phyloP scores from a whole-genome alignment of 1,140 invertebrate genomes.

The Pseudomyrmex dendroicus region DNA sequence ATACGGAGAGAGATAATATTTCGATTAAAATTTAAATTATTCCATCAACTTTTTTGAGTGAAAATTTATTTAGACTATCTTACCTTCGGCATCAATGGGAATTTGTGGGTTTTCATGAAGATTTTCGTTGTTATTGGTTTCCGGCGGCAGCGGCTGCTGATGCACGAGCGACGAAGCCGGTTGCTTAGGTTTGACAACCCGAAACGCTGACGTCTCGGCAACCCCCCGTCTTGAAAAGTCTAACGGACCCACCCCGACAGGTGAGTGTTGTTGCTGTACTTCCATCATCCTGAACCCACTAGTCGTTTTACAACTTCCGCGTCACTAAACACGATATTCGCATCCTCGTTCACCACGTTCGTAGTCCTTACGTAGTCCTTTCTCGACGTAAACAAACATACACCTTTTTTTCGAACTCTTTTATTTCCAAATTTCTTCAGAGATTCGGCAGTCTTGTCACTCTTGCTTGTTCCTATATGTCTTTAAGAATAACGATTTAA shows the following conservation, averaged over 20 bases:
- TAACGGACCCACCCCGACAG: constrained; percentile 83
- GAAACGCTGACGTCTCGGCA: constrained; percentile 83
- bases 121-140: constrained; percentile 82
- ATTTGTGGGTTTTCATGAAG: constrained; percentile 76
- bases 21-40: too few relatives aligned
- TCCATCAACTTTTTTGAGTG: too few relatives aligned
- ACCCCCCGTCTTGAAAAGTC: constrained; percentile 84
- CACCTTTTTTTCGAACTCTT: neutral
- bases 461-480: neutral
- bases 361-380: neutral
- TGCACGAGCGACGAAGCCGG: constrained; percentile 73
- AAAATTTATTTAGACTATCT: neutral
- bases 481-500: neutral
- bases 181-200: constrained; percentile 84
- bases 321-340: constrained; percentile 67
- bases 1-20: too few relatives aligned
- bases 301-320: constrained; percentile 53
- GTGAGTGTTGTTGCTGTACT: constrained; percentile 84
- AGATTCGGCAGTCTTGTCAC: neutral
- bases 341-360: constrained; percentile 35
- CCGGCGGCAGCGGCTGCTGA: constrained; percentile 71
- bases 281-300: constrained; percentile 81
- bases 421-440: neutral
- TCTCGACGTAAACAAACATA: constrained; percentile 39
- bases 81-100: constrained; percentile 75